These are phyloP conservation scores for Delphinapterus leucas DNA, from an alignment of 2,113 vertebrate species.

Conservation along the genomic window DNA sequence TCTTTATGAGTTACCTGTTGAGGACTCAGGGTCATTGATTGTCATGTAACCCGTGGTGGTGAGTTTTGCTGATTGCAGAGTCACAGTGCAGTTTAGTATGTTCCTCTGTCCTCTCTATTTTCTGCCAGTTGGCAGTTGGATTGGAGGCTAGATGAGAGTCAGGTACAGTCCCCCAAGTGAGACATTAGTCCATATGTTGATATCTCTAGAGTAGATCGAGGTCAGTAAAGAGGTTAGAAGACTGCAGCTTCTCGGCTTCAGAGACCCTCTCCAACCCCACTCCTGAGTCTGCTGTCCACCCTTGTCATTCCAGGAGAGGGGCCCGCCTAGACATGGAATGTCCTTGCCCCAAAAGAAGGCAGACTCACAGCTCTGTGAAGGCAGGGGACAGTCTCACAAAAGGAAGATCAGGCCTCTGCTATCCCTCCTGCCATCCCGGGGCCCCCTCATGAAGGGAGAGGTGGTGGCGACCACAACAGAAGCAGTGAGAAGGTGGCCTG, in stretches of 20 bases:
- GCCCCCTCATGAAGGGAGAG: neutral
- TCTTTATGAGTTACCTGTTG: neutral
- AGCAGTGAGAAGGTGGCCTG: neutral
- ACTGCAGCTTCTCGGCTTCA: neutral
- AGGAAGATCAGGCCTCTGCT: neutral
- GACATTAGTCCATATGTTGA: neutral
- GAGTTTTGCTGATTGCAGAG: neutral
- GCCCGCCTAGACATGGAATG: neutral
- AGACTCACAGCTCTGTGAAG: neutral
- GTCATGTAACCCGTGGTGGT: neutral
- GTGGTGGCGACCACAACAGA: neutral
- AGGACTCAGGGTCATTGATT: neutral
- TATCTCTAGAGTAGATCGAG: neutral
- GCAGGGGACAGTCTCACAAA: neutral
- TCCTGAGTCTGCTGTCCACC: neutral
- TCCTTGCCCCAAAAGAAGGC: neutral
- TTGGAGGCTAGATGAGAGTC: neutral
- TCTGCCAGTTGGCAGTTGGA: neutral
- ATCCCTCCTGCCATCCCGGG: no score
- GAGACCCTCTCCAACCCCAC: neutral
- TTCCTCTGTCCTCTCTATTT: neutral
- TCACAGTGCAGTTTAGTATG: neutral
- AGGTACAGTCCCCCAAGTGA: neutral
- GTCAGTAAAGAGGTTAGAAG: neutral
- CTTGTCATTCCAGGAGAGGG: neutral